A percentile compares a stretch with the other conserved stretches of the same genome.
These are phyloP conservation scores for Tauraco erythrolophus DNA, from an alignment of 2,113 vertebrate species.

Conservation along the genomic window DNA sequence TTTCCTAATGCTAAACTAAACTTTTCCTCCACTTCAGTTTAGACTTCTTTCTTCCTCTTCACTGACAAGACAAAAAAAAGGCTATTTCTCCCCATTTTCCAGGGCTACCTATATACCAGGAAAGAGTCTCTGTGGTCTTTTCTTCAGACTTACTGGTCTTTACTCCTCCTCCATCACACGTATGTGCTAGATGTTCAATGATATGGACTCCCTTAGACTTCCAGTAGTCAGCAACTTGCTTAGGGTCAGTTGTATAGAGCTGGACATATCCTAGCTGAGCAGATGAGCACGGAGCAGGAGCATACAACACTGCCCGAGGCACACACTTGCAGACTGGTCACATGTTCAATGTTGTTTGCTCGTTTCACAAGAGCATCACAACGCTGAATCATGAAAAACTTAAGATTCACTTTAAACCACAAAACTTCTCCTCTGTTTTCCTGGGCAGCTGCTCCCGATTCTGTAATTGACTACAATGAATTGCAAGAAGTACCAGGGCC, in stretches of 20 bases:
- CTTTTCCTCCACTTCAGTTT: neutral
- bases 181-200: neutral
- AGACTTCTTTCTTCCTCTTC: neutral
- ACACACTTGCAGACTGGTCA: rapidly evolving
- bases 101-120: rapidly evolving
- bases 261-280: rapidly evolving
- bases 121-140: neutral
- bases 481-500: neutral
- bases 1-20: neutral
- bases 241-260: neutral
- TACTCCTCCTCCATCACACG: neutral
- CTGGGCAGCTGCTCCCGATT: neutral
- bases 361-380: rapidly evolving
- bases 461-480: neutral
- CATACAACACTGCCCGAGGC: rapidly evolving
- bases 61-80: neutral
- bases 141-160: neutral
- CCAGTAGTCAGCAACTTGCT: neutral
- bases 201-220: neutral
- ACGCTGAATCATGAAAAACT: neutral
- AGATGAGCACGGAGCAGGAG: neutral
- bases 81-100: neutral
- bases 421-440: neutral
- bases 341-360: neutral
- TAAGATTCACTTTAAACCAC: neutral